phyloP scores from a whole-genome alignment of 2,113 vertebrate species.

The Centropus unirufus region DNA sequence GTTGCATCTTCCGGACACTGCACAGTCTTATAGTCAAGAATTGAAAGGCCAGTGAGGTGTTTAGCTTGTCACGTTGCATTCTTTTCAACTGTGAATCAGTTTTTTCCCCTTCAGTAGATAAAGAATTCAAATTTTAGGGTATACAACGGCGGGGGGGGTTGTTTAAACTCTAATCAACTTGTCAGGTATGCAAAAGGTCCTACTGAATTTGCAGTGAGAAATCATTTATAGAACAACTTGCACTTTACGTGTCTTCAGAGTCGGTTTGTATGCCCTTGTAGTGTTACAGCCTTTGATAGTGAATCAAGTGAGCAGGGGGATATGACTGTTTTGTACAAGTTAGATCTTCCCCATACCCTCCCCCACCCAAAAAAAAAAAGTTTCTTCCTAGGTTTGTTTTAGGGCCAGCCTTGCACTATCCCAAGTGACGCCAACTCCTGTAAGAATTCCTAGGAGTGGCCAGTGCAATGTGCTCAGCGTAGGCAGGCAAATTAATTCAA shows the following conservation, averaged over 20 bases:
- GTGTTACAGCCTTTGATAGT: neutral
- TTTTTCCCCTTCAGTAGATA: constrained; percentile 10
- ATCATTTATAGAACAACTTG: neutral
- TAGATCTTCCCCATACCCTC: rapidly evolving
- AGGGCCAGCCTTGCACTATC: neutral
- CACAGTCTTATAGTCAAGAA: constrained; percentile 70
- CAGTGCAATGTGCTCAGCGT: neutral
- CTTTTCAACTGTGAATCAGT: neutral
- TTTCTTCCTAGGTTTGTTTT: neutral
- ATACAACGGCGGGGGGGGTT: neutral
- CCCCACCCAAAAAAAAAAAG: neutral
- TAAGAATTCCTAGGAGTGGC: neutral
- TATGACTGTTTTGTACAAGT: neutral
- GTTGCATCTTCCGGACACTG: constrained; percentile 70
- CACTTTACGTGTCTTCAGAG: neutral
- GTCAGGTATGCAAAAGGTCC: neutral
- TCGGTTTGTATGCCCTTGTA: constrained; percentile 18
- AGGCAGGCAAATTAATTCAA: neutral
- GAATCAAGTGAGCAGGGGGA: neutral
- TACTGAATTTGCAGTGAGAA: constrained; percentile 6
- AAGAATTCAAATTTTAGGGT: neutral
- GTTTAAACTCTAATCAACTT: constrained; percentile 11
- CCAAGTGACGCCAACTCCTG: neutral
- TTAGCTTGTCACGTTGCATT: constrained; percentile 55
- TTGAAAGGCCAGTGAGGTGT: constrained; percentile 67